These are phyloP conservation scores for Drosophila mayaguana DNA, from an alignment of 2,888 invertebrate genomes.

Conservation along the genomic window DNA sequence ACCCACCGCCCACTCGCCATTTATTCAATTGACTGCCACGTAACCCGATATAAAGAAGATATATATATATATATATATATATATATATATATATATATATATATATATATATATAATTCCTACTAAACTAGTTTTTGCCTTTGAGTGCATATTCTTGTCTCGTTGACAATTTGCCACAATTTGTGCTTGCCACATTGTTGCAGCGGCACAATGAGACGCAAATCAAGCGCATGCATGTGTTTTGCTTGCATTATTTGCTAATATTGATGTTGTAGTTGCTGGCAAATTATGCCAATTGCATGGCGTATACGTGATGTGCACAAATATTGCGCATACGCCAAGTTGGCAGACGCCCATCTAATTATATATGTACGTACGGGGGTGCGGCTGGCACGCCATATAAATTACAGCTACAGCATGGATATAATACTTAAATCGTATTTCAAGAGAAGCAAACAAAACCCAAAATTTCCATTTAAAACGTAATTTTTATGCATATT, in stretches of 20 bases:
- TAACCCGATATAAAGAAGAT: slow-evolving; percentile 41
- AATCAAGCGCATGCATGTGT: slow-evolving; percentile 48
- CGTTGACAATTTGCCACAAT: slow-evolving; percentile 47
- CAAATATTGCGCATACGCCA: slow-evolving; percentile 55
- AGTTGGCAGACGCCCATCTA: slow-evolving; percentile 19
- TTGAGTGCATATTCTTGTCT: slow-evolving; percentile 21
- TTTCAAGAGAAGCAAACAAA: background rate
- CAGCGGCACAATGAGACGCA: slow-evolving; percentile 51
- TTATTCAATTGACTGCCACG: slow-evolving; percentile 74
- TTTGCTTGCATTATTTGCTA: slow-evolving; percentile 37
- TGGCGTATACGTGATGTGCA: slow-evolving; percentile 46
- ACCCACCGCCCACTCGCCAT: slow-evolving; percentile 23
- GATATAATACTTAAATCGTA: too few relatives aligned
- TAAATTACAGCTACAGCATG: slow-evolving; percentile 9
- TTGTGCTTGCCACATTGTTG: slow-evolving; percentile 51
- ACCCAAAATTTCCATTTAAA: background rate
- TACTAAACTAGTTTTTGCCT: slow-evolving; percentile 73
- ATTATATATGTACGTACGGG: slow-evolving; percentile 8
- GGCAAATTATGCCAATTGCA: slow-evolving; percentile 13
- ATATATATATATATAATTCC: too few relatives aligned
- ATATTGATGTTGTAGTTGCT: slow-evolving; percentile 10
- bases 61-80: too few relatives aligned
- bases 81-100: too few relatives aligned
- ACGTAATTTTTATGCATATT: background rate
- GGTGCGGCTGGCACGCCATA: slow-evolving; percentile 2